phyloP scores from a whole-genome alignment of 2,113 vertebrate genomes.

The Charina bottae region DNA sequence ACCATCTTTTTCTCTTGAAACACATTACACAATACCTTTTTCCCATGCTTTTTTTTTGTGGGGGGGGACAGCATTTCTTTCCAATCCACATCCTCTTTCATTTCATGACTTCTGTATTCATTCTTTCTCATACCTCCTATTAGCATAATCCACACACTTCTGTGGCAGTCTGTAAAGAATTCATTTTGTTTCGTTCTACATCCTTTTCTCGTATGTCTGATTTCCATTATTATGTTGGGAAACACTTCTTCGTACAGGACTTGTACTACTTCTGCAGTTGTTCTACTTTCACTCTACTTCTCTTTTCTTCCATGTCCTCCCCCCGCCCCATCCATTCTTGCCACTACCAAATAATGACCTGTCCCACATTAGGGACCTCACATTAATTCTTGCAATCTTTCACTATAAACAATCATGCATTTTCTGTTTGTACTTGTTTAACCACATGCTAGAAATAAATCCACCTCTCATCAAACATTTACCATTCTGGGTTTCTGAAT shows the following conservation, averaged over 20 bases:
- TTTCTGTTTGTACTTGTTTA: background rate
- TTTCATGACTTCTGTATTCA: background rate
- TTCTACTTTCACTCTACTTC: background rate
- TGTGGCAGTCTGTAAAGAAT: background rate
- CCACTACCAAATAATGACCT: background rate
- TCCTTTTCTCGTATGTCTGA: background rate
- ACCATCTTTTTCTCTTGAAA: background rate
- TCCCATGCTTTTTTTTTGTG: background rate
- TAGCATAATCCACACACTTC: background rate
- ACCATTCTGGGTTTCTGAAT: background rate
- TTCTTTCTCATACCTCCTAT: background rate
- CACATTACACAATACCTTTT: background rate
- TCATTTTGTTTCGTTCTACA: background rate
- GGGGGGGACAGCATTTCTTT: background rate
- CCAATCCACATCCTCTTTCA: background rate
- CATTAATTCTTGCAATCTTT: background rate
- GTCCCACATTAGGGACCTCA: background rate
- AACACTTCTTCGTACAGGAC: background rate
- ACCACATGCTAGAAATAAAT: background rate
- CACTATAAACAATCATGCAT: background rate
- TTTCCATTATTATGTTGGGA: background rate
- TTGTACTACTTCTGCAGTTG: background rate
- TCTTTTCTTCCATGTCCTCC: background rate
- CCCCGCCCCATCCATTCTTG: background rate
- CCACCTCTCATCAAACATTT: background rate